Conservation (phyloP, 2,888 invertebrate species). For the Coenonympha arcania region DNA sequence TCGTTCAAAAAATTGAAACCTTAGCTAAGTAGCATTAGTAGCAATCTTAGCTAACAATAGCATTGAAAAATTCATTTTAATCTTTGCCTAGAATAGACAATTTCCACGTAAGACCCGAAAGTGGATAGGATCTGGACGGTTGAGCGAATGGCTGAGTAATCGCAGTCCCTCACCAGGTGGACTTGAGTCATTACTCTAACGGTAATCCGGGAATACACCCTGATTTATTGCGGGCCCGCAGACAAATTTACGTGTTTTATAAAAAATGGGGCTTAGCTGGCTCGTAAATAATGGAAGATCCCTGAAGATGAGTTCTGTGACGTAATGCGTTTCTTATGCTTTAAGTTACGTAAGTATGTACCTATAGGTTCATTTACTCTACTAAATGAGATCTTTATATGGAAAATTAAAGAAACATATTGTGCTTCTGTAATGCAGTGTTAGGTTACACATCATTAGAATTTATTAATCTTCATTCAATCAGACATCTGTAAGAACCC, state of each 20-base stretch:
- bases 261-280: conserved; percentile 69
- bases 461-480: too few relatives aligned
- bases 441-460: too few relatives aligned
- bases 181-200: conserved; percentile 70
- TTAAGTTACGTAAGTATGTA: conserved; percentile 6
- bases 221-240: conserved; percentile 65
- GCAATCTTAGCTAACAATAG: background rate
- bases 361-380: background rate
- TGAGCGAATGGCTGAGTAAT: conserved; percentile 65
- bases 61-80: conserved; percentile 5
- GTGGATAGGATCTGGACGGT: conserved; percentile 39
- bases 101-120: conserved; percentile 28
- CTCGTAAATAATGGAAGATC: conserved; percentile 66
- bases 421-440: too few relatives aligned
- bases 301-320: conserved; percentile 43
- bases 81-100: conserved; percentile 17
- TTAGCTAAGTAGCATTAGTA: background rate
- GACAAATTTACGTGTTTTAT: conserved; percentile 71
- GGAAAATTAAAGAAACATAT: too few relatives aligned
- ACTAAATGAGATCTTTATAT: too few relatives aligned
- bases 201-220: conserved; percentile 71
- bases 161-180: conserved; percentile 68
- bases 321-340: conserved; percentile 28
- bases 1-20: too few relatives aligned
- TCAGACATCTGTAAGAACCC: too few relatives aligned